These are phyloP conservation scores for Isurus oxyrinchus DNA, from an alignment of 2,113 vertebrate species.

Conservation along the genomic window DNA sequence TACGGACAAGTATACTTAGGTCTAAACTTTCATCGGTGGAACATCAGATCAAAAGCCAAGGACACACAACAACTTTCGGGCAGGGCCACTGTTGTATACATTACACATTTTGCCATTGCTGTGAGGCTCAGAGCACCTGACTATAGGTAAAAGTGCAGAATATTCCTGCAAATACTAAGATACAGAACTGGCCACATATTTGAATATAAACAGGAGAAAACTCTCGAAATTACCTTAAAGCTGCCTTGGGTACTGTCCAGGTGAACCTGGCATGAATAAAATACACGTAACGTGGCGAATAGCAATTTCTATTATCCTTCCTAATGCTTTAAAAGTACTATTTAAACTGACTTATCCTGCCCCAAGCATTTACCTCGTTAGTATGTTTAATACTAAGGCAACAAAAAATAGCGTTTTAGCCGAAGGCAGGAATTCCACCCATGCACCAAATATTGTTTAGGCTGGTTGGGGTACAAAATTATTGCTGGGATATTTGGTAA, in stretches of 20 bases:
- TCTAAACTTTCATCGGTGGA: not conserved
- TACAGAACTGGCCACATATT: not conserved
- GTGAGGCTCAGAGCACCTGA: not conserved
- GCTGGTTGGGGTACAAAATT: not conserved
- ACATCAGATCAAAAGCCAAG: not conserved
- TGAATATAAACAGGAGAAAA: not conserved
- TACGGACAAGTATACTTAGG: not conserved
- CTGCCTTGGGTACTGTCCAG: not conserved
- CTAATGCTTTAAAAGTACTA: not conserved
- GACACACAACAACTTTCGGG: not conserved
- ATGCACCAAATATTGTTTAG: not conserved
- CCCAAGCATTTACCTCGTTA: not conserved
- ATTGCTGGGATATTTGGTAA: not conserved
- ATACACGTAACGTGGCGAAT: not conserved
- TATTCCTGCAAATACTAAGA: not conserved
- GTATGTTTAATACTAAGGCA: not conserved
- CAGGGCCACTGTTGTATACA: not conserved
- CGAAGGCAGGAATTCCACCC: not conserved
- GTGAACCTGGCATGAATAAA: not conserved
- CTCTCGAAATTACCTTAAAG: not conserved
- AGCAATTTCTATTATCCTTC: not conserved
- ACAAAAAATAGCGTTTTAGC: not conserved
- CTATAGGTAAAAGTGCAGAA: not conserved
- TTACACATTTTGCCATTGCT: not conserved
- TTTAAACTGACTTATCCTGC: not conserved